phyloP scores from a whole-genome alignment of 2,888 invertebrate species.

The Polymixis lichenea region DNA sequence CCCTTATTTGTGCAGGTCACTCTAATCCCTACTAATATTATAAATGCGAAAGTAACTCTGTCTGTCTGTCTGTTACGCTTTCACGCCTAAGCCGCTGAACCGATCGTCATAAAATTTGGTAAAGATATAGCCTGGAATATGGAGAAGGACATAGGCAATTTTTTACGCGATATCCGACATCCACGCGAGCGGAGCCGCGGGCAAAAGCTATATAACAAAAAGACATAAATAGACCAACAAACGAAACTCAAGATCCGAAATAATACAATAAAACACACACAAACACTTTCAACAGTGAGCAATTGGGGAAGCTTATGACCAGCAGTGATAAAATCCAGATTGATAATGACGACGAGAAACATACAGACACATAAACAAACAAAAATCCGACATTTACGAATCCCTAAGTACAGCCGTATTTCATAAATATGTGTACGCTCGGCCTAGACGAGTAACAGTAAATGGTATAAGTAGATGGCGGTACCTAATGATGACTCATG shows the following conservation, averaged over 20 bases:
- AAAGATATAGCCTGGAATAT: too few species aligned
- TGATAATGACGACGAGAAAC: neutral
- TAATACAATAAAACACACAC: neutral
- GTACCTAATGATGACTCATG: slow-evolving; percentile 71
- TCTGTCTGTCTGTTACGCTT: too few species aligned
- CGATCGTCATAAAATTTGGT: too few species aligned
- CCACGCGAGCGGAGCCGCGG: too few species aligned
- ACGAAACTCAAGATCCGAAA: neutral
- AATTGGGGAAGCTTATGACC: neutral
- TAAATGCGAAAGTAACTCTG: too few species aligned
- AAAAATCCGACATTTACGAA: neutral
- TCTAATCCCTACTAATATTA: too few species aligned
- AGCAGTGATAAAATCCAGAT: neutral
- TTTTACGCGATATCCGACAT: too few species aligned
- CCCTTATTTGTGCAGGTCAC: too few species aligned
- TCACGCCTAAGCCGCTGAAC: too few species aligned
- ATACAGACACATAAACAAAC: slow-evolving; percentile 13
- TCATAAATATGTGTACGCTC: slow-evolving; percentile 39
- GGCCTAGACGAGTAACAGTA: slow-evolving; percentile 56
- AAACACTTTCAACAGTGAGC: neutral
- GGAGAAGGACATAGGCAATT: too few species aligned
- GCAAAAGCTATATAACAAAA: too few species aligned
- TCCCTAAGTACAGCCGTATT: slow-evolving; percentile 30
- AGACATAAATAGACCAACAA: too few species aligned
- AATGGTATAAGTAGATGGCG: slow-evolving; percentile 53